A percentile compares a stretch with the other conserved stretches of the same genome.
These are phyloP conservation scores for Plebejus argus DNA, from an alignment of 2,888 invertebrate genomes.

Conservation along the genomic window DNA sequence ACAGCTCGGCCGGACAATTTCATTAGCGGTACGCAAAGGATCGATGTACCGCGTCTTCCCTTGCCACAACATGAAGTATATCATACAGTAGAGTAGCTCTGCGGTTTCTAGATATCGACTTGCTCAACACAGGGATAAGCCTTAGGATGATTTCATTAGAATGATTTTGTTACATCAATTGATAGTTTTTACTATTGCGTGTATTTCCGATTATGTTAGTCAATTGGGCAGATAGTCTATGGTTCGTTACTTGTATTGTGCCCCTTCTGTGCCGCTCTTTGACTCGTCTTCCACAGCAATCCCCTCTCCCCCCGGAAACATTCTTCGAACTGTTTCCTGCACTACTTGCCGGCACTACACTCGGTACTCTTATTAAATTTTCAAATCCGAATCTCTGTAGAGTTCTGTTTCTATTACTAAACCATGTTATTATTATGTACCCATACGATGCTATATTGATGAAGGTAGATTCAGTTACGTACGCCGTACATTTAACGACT, in stretches of 20 bases:
- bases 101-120: not conserved
- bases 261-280: not conserved
- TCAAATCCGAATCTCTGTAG: not conserved
- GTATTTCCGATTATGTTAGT: not conserved
- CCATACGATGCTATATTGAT: not conserved
- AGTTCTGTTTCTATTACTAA: not conserved
- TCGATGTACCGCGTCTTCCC: not conserved
- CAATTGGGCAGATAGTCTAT: not conserved
- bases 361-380: not conserved
- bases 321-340: not conserved
- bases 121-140: not conserved
- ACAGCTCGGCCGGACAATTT: not conserved
- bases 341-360: not conserved
- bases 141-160: not conserved
- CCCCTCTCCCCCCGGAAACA: not conserved
- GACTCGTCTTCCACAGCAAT: not conserved
- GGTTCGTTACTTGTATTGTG: not conserved
- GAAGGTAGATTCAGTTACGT: no score
- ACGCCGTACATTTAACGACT: no score
- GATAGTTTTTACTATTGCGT: not conserved
- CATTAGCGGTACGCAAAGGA: slow-evolving; percentile 1
- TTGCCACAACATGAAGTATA: not conserved
- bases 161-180: not conserved
- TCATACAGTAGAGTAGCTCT: not conserved
- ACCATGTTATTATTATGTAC: not conserved